Evolutionary conservation across 2,888 invertebrate species (phyloP).

Genomic region (Drosophila demipolita): DNA sequence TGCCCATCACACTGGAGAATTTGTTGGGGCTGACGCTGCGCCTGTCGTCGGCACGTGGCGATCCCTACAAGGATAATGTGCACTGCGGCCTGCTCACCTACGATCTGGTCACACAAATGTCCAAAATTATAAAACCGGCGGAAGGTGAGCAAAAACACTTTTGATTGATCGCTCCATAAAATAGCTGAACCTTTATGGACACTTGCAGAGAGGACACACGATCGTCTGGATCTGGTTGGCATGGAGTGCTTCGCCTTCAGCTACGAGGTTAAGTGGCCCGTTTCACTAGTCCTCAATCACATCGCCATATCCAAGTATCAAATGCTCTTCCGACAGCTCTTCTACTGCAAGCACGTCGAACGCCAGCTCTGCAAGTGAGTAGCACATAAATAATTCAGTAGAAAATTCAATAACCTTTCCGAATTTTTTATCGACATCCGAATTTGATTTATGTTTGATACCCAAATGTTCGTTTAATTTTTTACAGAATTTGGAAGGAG

Average conservation of each 20-base stretch:
- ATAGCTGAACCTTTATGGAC: not conserved
- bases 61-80: conserved; percentile 97
- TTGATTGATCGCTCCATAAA: not conserved
- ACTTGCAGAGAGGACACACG: conserved; percentile 88
- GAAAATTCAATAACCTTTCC: too few relatives aligned
- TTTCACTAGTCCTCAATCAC: conserved; percentile 95
- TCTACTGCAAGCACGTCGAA: conserved; percentile 98
- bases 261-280: conserved; percentile 98
- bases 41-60: conserved; percentile 94
- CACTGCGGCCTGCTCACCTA: conserved; percentile 94
- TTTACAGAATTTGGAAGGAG: conserved; percentile 93
- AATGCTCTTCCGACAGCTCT: conserved; percentile 97
- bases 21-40: conserved; percentile 95
- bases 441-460: too few relatives aligned
- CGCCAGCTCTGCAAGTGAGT: conserved; percentile 88
- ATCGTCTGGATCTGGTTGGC: conserved; percentile 90
- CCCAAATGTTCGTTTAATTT: not conserved
- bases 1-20: conserved; percentile 95
- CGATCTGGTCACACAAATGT: conserved; percentile 96
- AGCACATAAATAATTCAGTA: not conserved
- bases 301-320: conserved; percentile 97
- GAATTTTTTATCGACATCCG: too few relatives aligned
- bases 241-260: conserved; percentile 97
- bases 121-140: conserved; percentile 93
- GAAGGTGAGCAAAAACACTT: conserved; percentile 84